Base-by-base conservation (phyloP, 2,113 vertebrate genomes). In the Crotophaga sulcirostris region DNA sequence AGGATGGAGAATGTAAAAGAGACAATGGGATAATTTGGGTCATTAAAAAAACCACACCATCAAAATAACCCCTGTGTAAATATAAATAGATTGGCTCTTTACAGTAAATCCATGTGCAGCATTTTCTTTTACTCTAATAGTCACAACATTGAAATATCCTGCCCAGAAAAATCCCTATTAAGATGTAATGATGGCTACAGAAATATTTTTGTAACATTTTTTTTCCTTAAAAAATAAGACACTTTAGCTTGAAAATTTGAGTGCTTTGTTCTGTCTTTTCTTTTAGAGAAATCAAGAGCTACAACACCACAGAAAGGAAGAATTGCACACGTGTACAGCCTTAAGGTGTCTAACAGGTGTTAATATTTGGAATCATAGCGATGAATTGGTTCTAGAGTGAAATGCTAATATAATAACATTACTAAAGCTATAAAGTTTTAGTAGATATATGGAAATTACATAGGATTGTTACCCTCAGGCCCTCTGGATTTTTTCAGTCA, bases 371-470 rank as follows among this genome's bases (percentile, higher is more conserved):
- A 98, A 89, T 94, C 90, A 28, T 47, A 84, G 90, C 84, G 1
- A 96, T 94, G 96, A 93, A 96, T 96, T 95, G 74, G 89, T 95
- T 94, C 94, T 94, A 88, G 94, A 96, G 91, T 90, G 93, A 97
- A 97, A 97, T 89, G 92, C 89, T 97, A 97, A 97, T 96, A 96
- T 87, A 91, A 94, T 94, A 96, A 91, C 94, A 87, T 96, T 97
- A 92, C 97, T 89, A 96, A 95, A 97, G 92, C 97, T 96, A 94
- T 97, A 94, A 97, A 97, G 85, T 98, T 98, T 98, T 96, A 97
- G 97, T 96, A 96, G 97, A 98, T 97, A 90, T 96, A 97, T 98
- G 97, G 97, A 98, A 98, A 98, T 98, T 97, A 93, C 96, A 97
- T 52, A 95, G 96, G 92, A 97, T 96, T 97, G 95, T 97, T 98